Conservation (phyloP, 2,888 invertebrate genomes). For the Epistrophe eligans region DNA sequence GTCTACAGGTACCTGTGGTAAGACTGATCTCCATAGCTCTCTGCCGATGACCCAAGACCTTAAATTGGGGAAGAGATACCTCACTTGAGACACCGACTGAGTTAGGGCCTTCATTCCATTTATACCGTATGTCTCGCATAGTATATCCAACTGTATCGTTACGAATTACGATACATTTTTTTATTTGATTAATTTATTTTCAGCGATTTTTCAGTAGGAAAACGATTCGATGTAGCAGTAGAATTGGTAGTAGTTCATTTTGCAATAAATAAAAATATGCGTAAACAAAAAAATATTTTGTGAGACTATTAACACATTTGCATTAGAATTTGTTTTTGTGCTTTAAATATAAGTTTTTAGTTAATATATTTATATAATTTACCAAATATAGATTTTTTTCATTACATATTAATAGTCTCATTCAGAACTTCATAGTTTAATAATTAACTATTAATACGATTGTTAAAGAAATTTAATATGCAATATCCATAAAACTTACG, state of each 20-base stretch:
- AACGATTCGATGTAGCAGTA: constrained; percentile 70
- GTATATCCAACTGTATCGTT: constrained; percentile 94
- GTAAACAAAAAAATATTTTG: constrained; percentile 82
- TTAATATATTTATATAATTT: constrained; percentile 45
- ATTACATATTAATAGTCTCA: constrained; percentile 83
- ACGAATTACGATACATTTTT: constrained; percentile 66
- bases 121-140: constrained; percentile 98
- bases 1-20: constrained; percentile 94
- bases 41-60: constrained; percentile 98
- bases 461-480: constrained; percentile 57
- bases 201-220: constrained; percentile 62
- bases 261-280: constrained; percentile 80
- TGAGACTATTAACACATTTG: constrained; percentile 82
- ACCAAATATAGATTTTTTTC: constrained; percentile 44
- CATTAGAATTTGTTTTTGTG: constrained; percentile 59
- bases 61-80: constrained; percentile 98
- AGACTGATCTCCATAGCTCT: constrained; percentile 98
- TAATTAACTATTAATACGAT: constrained; percentile 58
- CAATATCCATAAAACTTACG: constrained; percentile 78
- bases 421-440: constrained; percentile 80
- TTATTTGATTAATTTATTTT: constrained; percentile 60
- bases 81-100: constrained; percentile 98
- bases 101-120: constrained; percentile 97
- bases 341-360: constrained; percentile 62
- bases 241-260: constrained; percentile 75